Conservation (phyloP, 2,888 invertebrate species). For the Esperia sulphurella region DNA sequence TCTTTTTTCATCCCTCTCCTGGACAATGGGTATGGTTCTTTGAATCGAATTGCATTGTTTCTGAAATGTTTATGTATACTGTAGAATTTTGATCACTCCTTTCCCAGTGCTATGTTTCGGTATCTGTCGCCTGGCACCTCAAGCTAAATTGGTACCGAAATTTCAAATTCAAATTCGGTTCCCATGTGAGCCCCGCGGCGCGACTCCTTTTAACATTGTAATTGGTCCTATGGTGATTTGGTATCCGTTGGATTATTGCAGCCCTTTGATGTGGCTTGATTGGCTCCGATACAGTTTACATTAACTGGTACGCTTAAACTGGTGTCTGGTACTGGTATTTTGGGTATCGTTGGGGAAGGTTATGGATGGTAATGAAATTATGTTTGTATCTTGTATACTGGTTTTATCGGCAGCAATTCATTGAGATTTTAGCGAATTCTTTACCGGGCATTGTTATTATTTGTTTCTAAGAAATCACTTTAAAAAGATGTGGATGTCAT, state of each 20-base stretch:
- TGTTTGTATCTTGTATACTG: background rate
- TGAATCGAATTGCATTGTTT: no score
- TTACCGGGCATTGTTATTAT: no score
- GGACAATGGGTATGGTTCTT: no score
- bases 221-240: slow-evolving; percentile 66
- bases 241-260: slow-evolving; percentile 39
- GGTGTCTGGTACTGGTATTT: slow-evolving; percentile 19
- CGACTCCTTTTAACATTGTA: slow-evolving; percentile 61
- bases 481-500: no score
- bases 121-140: slow-evolving; percentile 72
- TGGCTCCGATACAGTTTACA: slow-evolving; percentile 33
- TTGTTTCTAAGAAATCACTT: no score
- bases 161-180: slow-evolving; percentile 74
- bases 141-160: slow-evolving; percentile 74
- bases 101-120: slow-evolving; percentile 49
- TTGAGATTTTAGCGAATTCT: no score
- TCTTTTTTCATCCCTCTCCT: no score
- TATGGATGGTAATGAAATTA: slow-evolving; percentile 15
- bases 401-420: background rate
- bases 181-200: slow-evolving; percentile 65
- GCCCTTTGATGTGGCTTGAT: slow-evolving; percentile 67
- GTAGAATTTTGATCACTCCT: slow-evolving; percentile 51
- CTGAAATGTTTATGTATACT: slow-evolving; percentile 29
- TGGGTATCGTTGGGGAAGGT: slow-evolving; percentile 32
- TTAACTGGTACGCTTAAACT: slow-evolving; percentile 1